These are phyloP conservation scores for Chalcis sispes DNA, from an alignment of 2,888 invertebrate genomes.

Conservation along the genomic window DNA sequence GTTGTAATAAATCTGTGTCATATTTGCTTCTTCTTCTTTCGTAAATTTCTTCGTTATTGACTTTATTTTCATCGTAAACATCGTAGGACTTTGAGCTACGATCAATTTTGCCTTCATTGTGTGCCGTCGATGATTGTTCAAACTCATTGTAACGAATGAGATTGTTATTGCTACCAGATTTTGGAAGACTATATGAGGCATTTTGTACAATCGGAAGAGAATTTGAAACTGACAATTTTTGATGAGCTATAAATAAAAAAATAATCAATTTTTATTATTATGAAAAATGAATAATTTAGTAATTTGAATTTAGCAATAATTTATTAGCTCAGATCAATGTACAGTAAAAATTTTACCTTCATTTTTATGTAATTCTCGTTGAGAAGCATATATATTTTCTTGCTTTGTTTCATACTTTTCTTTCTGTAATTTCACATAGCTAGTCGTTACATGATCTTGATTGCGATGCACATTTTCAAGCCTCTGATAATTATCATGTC, in stretches of 20 bases:
- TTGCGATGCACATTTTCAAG: conserved; percentile 73
- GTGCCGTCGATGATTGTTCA: conserved; percentile 62
- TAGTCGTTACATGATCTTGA: conserved; percentile 66
- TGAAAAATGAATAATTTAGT: neutral
- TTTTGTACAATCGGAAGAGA: conserved; percentile 73
- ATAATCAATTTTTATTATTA: conserved; percentile 41
- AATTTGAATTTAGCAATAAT: neutral
- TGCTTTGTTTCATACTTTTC: conserved; percentile 73
- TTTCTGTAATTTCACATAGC: conserved; percentile 71
- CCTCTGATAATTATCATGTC: conserved; percentile 72
- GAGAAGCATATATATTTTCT: conserved; percentile 70
- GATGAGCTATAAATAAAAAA: conserved; percentile 65
- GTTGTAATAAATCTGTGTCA: conserved; percentile 63
- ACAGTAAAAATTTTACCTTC: conserved; percentile 62
- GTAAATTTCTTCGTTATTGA: conserved; percentile 65
- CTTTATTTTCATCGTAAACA: conserved; percentile 64
- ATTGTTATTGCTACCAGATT: conserved; percentile 70
- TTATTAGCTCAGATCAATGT: too few relatives aligned
- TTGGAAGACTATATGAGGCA: conserved; percentile 69
- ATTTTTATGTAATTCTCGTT: conserved; percentile 68
- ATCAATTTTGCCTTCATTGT: conserved; percentile 64
- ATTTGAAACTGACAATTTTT: conserved; percentile 72
- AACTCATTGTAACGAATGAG: conserved; percentile 68
- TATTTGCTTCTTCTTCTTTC: conserved; percentile 69
- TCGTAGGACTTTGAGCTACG: conserved; percentile 67